These are phyloP conservation scores for Argopecten irradians DNA, from an alignment of 1,140 invertebrate genomes.

Conservation along the genomic window DNA sequence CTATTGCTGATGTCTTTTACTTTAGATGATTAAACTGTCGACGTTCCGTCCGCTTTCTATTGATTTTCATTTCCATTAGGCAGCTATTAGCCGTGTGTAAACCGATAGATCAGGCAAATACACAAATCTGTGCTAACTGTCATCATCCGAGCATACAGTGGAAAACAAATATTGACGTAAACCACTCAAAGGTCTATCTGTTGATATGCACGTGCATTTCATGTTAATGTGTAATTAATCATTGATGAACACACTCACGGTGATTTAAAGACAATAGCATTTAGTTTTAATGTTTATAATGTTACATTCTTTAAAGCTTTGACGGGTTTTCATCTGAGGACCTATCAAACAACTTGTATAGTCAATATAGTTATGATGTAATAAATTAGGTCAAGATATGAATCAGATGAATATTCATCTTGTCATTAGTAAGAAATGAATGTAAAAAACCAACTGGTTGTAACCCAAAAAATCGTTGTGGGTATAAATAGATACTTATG, in stretches of 20 bases:
- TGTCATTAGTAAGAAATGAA: too few species aligned
- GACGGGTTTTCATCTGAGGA: too few species aligned
- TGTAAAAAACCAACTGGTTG: too few species aligned
- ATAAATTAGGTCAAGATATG: too few species aligned
- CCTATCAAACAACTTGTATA: too few species aligned
- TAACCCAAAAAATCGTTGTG: too few species aligned
- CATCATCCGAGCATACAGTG: not conserved
- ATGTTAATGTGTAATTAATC: not conserved
- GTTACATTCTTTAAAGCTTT: too few species aligned
- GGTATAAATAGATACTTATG: too few species aligned
- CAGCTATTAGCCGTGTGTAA: not conserved
- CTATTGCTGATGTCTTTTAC: not conserved
- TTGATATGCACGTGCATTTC: not conserved
- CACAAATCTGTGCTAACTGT: not conserved
- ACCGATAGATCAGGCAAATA: not conserved
- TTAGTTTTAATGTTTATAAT: not conserved
- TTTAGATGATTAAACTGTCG: not conserved
- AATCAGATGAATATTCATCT: too few species aligned
- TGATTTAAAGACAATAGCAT: not conserved
- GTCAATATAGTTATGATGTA: too few species aligned
- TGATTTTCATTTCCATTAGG: conserved; percentile 22
- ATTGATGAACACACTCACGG: not conserved
- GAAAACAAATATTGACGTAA: not conserved
- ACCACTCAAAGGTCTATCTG: not conserved
- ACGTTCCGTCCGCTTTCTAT: not conserved